Base-by-base conservation (phyloP, 2,113 vertebrate genomes). In the Columbina picui region DNA sequence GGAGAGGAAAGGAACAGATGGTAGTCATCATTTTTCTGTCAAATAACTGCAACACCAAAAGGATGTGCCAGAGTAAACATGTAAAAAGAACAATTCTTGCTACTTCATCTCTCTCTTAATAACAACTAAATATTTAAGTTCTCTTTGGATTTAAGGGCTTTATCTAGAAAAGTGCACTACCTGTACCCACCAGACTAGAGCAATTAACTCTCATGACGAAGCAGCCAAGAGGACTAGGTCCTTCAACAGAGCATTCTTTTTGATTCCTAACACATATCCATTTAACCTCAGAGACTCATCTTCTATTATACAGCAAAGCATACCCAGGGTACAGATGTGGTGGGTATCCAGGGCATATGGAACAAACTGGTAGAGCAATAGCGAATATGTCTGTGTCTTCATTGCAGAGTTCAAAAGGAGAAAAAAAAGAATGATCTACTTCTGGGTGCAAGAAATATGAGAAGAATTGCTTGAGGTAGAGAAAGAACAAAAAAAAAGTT, bases 1-100 rank as follows among this genome's bases (percentile, higher is more conserved):
- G 79, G 39, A 91, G 67, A 52, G 82, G 84, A 94, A 60, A 19
- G 64, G 65, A 96, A 93, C 97, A 97, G 95, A 97, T 94, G 95
- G 94, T 96, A 97, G 82, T 53, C 91, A 75, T 94, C 92, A 93
- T 92, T 81, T 81, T 93, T 95, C 95, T 96, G 81, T 93, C 91
- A 87, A 77, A 96, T 91, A 95, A 86, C 89, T 94, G 84, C 94
- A 94, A 95, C 91, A 95, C 92, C 89, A 86, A 94, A 91, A 85
- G 94, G 82, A 95, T 91, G 84, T 96, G 93, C 86, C 94, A 96
- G 94, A 69, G 84, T 90, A 97, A 97, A 94, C 61, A 96, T 59
- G 87, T 43, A 96, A 94, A 60, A 84, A 43, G 91, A 95, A 96
- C 75, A 93, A 91, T 94, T 94, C 71, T 82, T 87, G 47, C 52